Base-by-base conservation (phyloP, 2,888 invertebrate genomes). In the Drosophila nigritarsus region DNA sequence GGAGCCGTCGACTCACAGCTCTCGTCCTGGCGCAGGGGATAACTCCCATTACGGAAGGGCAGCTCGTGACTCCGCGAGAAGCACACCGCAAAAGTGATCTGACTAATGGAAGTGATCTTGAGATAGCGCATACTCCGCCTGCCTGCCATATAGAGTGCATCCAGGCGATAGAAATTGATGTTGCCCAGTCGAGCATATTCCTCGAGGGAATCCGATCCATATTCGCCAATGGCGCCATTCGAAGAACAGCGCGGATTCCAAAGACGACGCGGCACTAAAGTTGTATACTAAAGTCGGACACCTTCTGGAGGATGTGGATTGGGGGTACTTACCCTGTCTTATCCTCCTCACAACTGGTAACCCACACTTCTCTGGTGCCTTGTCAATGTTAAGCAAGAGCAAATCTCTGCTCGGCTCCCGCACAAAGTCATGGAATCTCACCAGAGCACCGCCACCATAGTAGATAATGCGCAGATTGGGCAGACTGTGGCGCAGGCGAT, bases 381-480 rank as follows among this genome's bases (percentile, higher is more conserved):
- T 64, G 90, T 77, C 92, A 73, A 91, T 94, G 93, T 69, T 92
- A 74, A 62, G 83, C 78, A 73, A 88, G 91, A 59, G 87, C 60
- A 85, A 93, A 87, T 97, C 96, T 48, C 93, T 94, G 32, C 93
- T 92, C 60, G 95, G 93, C 80, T 96, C 94, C 0, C 93, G 92
- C 0, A 96, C 96, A 77, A 96, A 94, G 75, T 93, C 93, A 77
- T 91, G 91, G 90, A 96, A 96, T 27, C 94, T 93, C 56, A 95
- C 95, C 80, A 95, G 94, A 0, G 94, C 92, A 9, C 95, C 94
- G 42, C 94, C 94, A 0, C 95, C 95, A 76, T 95, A 91, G 76
- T 94, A 96, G 27, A 96, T 88, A 40, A 96, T 92, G 55, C 94
- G 94, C 27, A 96, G 90, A 93, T 96, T 97, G 94, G 97, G 96